These are phyloP conservation scores for Notothenia coriiceps DNA, from an alignment of 2,113 vertebrate species.

Conservation along the genomic window DNA sequence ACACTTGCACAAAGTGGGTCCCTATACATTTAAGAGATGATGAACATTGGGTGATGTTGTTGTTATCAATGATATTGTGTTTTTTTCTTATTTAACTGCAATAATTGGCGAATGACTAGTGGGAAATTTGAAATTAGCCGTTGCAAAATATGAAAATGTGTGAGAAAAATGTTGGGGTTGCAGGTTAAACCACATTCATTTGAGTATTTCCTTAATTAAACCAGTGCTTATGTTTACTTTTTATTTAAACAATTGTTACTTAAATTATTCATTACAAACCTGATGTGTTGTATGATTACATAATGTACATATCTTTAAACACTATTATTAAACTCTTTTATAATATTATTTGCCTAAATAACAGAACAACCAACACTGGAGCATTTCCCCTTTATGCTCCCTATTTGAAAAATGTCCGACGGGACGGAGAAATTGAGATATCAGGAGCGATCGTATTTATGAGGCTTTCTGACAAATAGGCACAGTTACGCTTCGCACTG, in stretches of 20 bases:
- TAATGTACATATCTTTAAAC: no score
- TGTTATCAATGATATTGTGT: constrained; percentile 1
- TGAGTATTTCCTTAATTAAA: constrained; percentile 5
- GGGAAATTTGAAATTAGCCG: not conserved
- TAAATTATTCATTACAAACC: not conserved
- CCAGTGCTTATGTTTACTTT: not conserved
- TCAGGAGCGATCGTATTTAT: constrained; percentile 93
- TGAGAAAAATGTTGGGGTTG: not conserved
- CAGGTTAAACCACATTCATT: not conserved
- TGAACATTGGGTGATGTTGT: not conserved
- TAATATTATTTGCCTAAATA: not conserved
- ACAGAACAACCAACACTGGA: constrained; percentile 10
- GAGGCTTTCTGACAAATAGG: constrained; percentile 95
- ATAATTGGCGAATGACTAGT: not conserved
- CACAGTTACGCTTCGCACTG: constrained; percentile 92
- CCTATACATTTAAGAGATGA: constrained; percentile 27
- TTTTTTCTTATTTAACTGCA: not conserved
- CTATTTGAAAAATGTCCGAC: constrained; percentile 44
- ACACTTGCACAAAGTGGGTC: constrained; percentile 38
- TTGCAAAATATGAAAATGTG: not conserved
- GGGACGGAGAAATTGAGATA: constrained; percentile 91
- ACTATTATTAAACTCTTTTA: not conserved
- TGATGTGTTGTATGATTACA: no score
- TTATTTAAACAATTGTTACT: not conserved
- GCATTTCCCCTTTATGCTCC: constrained; percentile 13